Percentiles rank a stretch among this genome's conserved stretches.
Conservation (phyloP, 1,140 invertebrate species). For the Laupala kohalensis region DNA sequence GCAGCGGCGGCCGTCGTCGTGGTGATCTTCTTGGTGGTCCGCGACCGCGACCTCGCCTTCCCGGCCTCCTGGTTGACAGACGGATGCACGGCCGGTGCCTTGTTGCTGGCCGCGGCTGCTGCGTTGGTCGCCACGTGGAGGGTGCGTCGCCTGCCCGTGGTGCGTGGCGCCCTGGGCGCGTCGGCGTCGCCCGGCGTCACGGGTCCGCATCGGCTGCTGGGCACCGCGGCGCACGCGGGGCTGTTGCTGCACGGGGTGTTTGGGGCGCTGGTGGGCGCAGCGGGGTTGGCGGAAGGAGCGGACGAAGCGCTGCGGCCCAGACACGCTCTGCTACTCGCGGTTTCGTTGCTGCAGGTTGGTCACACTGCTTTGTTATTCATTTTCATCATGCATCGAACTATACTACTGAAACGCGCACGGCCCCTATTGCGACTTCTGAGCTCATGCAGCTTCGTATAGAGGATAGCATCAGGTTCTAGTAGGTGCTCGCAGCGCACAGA, state of each 20-base stretch:
- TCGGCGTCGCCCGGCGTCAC: constrained; percentile 25
- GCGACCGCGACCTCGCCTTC: constrained; percentile 37
- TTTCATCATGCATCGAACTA: too few species aligned
- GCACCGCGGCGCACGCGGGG: constrained; percentile 28
- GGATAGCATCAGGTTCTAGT: too few species aligned
- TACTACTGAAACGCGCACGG: constrained; percentile 29
- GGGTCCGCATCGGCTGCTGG: constrained; percentile 22
- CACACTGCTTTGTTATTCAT: too few species aligned
- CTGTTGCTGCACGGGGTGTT: constrained; percentile 44
- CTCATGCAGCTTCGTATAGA: too few species aligned
- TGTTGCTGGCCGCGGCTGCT: constrained; percentile 26
- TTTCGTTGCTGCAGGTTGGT: constrained; percentile 35
- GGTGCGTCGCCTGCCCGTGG: constrained; percentile 34
- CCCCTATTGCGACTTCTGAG: neutral
- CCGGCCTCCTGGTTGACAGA: constrained; percentile 31
- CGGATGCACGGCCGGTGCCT: constrained; percentile 32
- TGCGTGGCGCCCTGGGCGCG: constrained; percentile 28
- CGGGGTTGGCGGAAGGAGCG: constrained; percentile 33
- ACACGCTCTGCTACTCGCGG: constrained; percentile 33
- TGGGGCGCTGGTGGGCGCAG: constrained; percentile 35
- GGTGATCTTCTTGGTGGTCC: constrained; percentile 48
- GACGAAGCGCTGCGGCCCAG: constrained; percentile 24
- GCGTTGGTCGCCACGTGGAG: constrained; percentile 28
- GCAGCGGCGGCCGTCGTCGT: constrained; percentile 45
- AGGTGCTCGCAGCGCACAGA: too few species aligned